These are phyloP conservation scores for Bergia puertoricense DNA, from an alignment of 92 coral and sea anemone genomes.

Conservation along the genomic window DNA sequence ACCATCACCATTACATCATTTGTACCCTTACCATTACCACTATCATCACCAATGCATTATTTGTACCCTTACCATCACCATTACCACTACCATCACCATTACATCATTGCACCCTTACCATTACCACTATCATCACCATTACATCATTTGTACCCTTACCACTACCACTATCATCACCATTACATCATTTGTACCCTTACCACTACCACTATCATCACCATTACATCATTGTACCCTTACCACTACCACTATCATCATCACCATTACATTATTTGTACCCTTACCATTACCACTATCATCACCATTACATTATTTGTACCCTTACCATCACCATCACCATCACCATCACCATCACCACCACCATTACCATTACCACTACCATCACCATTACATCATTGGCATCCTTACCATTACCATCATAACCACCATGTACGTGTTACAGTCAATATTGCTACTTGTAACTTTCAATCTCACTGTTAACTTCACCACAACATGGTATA, in stretches of 20 bases:
- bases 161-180: not conserved
- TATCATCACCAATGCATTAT: too few species aligned
- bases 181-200: not conserved
- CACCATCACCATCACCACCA: not conserved
- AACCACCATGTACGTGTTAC: too few species aligned
- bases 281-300: not conserved
- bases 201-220: not conserved
- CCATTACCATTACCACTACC: not conserved
- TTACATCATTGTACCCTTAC: not conserved
- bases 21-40: too few species aligned
- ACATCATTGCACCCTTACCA: not conserved
- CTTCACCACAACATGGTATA: not conserved
- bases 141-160: too few species aligned
- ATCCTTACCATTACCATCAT: not conserved
- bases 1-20: not conserved
- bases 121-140: too few species aligned
- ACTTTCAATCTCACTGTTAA: not conserved
- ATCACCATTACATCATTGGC: not conserved
- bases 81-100: not conserved
- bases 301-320: not conserved
- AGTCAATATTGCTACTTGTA: too few species aligned
- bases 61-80: not conserved
- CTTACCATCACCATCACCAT: not conserved
- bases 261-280: not conserved
- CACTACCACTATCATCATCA: not conserved